A percentile compares a stretch with the other conserved stretches of the same genome.
phyloP scores from a whole-genome alignment of 2,797 vertebrate genomes.

The Myotis findleyi region DNA sequence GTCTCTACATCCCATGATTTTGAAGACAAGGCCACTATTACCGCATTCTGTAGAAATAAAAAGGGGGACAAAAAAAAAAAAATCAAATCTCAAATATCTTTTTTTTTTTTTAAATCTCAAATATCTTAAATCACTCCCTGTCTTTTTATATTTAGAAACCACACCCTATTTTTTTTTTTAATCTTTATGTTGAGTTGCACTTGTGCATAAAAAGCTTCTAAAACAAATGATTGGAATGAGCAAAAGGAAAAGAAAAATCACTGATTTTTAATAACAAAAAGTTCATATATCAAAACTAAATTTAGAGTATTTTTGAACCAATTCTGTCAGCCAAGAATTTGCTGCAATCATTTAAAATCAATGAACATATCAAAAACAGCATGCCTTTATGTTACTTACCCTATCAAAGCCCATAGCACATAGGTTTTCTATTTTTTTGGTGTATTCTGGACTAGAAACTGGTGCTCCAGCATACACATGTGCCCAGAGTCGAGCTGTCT shows the following conservation, averaged over 20 bases:
- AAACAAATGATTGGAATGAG: slow-evolving; percentile 9
- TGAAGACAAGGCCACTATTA: slow-evolving; percentile 99
- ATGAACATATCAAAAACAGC: background rate
- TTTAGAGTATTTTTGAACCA: background rate
- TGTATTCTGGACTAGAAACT: slow-evolving; percentile 97
- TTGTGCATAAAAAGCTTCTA: slow-evolving; percentile 28
- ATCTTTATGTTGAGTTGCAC: background rate
- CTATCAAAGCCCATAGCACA: slow-evolving; percentile 99
- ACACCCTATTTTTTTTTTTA: background rate
- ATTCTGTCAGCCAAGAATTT: slow-evolving; percentile 28
- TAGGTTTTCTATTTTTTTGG: slow-evolving; percentile 99
- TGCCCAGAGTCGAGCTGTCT: slow-evolving; percentile 98
- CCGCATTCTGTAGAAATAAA: slow-evolving; percentile 94
- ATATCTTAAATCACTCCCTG: background rate
- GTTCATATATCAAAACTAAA: slow-evolving; percentile 23
- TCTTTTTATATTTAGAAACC: background rate
- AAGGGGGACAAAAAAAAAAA: slow-evolving; percentile 53
- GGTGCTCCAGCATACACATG: slow-evolving; percentile 98
- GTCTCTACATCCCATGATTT: slow-evolving; percentile 99
- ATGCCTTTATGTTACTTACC: slow-evolving; percentile 90
- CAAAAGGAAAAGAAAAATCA: slow-evolving; percentile 1
- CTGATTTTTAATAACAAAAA: slow-evolving; percentile 41
- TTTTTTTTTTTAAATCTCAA: no score
- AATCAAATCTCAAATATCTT: slow-evolving; percentile 66
- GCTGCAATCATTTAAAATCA: slow-evolving; percentile 33